Evolutionary conservation across 1,140 invertebrate species (phyloP), one percentile per base, ranked within the genome.

Genomic region (Oscheius sp.): DNA sequence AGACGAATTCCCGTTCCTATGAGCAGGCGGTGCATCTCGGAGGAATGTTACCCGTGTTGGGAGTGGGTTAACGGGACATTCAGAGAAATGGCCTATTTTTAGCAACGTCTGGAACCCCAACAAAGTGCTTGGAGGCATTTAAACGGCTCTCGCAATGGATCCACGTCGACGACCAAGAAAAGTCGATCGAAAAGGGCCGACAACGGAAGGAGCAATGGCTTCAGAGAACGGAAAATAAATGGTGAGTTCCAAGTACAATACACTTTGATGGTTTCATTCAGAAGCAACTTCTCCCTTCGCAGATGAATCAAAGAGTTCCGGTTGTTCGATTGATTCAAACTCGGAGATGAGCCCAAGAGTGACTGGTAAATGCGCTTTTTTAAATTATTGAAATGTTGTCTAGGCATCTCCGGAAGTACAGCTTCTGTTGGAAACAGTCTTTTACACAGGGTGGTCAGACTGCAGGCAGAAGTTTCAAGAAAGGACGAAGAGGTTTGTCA

Each of bases 371-470:
- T 45, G 42, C 23, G 18, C 15, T 45, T 45, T 45, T 0, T 23
- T 23, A 45, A 23, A 45, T 18, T 45, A 18, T 45, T 18, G 23
- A 23, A 45, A 0, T 45, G 0, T 45, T 45, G 18, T 0, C 23
- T 45, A n/a, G 61, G 61, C 7, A 34, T 63, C 15, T 36, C 23
- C 7, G 61, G 61, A 34, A 55, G 49, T 55, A 26, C 23, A 20
- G 7, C 23, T 23, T 55, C 49, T 23, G 49, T 32, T 63, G 61
- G 61, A 26, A 38, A 63, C 61, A 63, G 61, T 63, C 31, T 63
- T 32, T 32, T 63, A 0, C 61, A 63, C 10, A 29, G 61, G 61
- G 61, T 63, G 31, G 61, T 63, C 7, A 29, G 61, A 63, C 61
- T 63, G 15, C 61, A 63, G 26, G 15, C 61, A 32, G 61, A 63